Percentiles rank a stretch among this genome's conserved stretches.
Evolutionary conservation across 2,888 invertebrate species (phyloP).

Genomic region (Phaedon cochleariae): DNA sequence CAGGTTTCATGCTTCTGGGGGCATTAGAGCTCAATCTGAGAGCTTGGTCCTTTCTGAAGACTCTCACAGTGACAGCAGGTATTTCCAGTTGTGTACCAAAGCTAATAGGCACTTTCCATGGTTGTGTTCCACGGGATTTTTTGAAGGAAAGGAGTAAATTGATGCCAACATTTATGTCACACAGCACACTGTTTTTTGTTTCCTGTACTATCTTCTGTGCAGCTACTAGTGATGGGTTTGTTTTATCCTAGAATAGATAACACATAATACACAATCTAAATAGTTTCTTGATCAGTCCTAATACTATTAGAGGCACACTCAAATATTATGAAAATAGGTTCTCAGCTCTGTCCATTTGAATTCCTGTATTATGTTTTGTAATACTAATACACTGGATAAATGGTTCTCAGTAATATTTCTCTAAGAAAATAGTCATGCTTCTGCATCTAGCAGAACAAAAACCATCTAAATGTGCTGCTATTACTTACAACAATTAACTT

Average conservation of each 20-base stretch:
- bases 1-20: slow-evolving; percentile 1
- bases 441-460: too few relatives aligned
- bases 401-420: too few relatives aligned
- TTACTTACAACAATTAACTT: slow-evolving; percentile 29
- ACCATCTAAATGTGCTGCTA: too few relatives aligned
- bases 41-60: slow-evolving; percentile 31
- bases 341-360: too few relatives aligned
- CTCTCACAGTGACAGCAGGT: slow-evolving; percentile 32
- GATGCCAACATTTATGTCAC: slow-evolving; percentile 36
- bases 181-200: slow-evolving; percentile 36
- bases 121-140: slow-evolving; percentile 36
- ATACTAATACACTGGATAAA: too few relatives aligned
- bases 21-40: slow-evolving; percentile 25
- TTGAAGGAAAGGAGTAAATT: slow-evolving; percentile 36
- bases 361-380: too few relatives aligned
- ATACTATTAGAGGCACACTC: too few relatives aligned
- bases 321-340: too few relatives aligned
- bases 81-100: slow-evolving; percentile 33
- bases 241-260: slow-evolving; percentile 24
- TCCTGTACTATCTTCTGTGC: slow-evolving; percentile 34
- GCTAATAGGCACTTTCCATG: slow-evolving; percentile 41
- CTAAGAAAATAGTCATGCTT: too few relatives aligned
- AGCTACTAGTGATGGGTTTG: slow-evolving; percentile 22
- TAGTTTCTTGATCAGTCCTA: too few relatives aligned
- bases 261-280: too few relatives aligned